These are phyloP conservation scores for Alexandromys fortis DNA, from an alignment of 2,113 vertebrate genomes.

Conservation along the genomic window DNA sequence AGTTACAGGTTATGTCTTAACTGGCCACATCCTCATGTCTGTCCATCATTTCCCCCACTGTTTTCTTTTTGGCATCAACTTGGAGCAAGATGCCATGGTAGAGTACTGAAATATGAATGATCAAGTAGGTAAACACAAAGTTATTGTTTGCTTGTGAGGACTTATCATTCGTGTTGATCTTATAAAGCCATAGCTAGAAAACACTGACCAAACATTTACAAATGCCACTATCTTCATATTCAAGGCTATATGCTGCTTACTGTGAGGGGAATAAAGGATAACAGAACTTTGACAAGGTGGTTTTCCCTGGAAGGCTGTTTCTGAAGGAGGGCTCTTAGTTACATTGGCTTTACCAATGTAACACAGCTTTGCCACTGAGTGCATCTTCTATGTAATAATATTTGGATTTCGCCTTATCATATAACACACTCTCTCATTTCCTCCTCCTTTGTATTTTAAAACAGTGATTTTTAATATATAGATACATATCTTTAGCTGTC, in stretches of 20 bases:
- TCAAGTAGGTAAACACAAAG: background rate
- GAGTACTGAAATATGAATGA: background rate
- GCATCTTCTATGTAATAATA: background rate
- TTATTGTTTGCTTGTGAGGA: background rate
- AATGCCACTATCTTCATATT: background rate
- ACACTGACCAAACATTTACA: background rate
- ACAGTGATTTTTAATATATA: background rate
- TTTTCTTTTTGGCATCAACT: background rate
- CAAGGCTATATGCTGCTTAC: background rate
- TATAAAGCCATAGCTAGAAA: constrained; percentile 1
- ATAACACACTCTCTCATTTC: background rate
- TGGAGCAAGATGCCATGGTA: background rate
- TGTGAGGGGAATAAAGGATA: background rate
- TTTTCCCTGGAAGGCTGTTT: background rate
- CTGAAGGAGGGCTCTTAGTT: background rate
- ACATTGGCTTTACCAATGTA: background rate
- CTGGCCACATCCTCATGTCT: background rate
- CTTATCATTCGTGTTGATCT: background rate
- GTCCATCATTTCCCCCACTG: background rate
- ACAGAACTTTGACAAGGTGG: background rate
- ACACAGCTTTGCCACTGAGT: background rate
- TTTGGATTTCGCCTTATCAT: background rate
- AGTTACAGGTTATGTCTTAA: background rate
- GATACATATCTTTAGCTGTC: background rate
- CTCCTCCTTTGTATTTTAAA: background rate